These are phyloP conservation scores for Cherax destructor DNA, from an alignment of 1,140 invertebrate species.

Conservation along the genomic window DNA sequence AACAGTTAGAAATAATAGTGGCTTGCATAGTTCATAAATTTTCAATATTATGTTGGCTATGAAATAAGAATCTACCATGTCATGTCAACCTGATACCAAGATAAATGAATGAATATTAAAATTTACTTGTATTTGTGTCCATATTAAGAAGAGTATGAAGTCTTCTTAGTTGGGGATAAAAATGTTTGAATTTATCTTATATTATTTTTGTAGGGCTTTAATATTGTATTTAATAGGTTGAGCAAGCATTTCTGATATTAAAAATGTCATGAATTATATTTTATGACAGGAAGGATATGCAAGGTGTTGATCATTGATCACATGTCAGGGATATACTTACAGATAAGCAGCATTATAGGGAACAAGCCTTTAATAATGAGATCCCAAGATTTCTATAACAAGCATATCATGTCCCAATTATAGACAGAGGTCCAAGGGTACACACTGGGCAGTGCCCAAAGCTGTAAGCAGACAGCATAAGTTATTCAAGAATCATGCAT, in stretches of 20 bases:
- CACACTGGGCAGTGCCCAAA: constrained; percentile 1
- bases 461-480: constrained; percentile 24
- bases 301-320: neutral
- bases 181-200: neutral
- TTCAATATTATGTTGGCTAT: neutral
- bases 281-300: neutral
- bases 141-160: neutral
- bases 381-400: constrained; percentile 21
- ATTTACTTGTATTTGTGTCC: neutral
- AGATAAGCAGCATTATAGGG: neutral
- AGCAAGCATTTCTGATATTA: neutral
- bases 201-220: neutral
- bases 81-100: too few species aligned
- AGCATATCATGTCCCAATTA: constrained; percentile 48
- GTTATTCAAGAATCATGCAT: constrained; percentile 39
- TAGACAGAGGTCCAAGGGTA: constrained; percentile 37
- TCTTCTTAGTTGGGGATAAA: neutral
- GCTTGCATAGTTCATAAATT: too few species aligned
- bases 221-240: neutral
- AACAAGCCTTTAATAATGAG: constrained; percentile 9
- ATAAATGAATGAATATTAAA: neutral
- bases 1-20: too few species aligned
- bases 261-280: constrained; percentile 11
- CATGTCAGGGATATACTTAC: neutral
- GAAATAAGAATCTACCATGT: neutral